Base-by-base conservation (phyloP, 2,888 invertebrate species). In the Gnatocerus cornutus region DNA sequence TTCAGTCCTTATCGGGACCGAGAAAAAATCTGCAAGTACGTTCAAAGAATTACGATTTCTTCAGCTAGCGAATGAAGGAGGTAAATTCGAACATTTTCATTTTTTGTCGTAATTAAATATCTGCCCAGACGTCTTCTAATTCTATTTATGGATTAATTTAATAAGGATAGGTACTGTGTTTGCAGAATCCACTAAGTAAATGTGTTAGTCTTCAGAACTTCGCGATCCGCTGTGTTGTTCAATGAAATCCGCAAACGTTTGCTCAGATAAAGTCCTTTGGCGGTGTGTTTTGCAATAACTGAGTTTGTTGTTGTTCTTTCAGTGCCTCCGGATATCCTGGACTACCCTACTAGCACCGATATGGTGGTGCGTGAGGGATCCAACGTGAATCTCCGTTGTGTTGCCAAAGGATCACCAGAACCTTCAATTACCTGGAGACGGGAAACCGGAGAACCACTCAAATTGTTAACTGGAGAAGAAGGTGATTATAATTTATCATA, bases 381-480 rank as follows among this genome's bases (percentile, higher is more conserved):
- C 73, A 95, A 95, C 80, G 95, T 96, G 61, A 93, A 93, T 68
- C 87, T 97, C 61, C 89, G 91, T 10, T 97, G 97, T 82, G 94
- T 93, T 9, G 97, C 96, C 0, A 93, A 93, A 61, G 95, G 97
- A 3, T 92, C 93, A 12, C 97, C 97, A 0, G 87, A 90, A 58
- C 97, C 97, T 0, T 90, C 89, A 9, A 94, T 97, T 73, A 93
- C 92, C 64, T 97, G 97, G 97, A 88, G 93, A 73, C 88, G 94
- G 39, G 96, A 96, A 84, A 92, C 92, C 68, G 92, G 92, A 13
- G 89, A 90, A 48, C 86, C 90, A 39, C 87, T 92, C 70, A 88
- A 88, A 39, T 83, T 91, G 68, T 86, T 89, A 64, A 89, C 89
- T 74, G 92, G 91, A 50, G 87, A 89, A 77, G 90, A 91, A 88